Evolutionary conservation across 2,888 invertebrate species (phyloP).

Genomic region (Limnephilus auricula): DNA sequence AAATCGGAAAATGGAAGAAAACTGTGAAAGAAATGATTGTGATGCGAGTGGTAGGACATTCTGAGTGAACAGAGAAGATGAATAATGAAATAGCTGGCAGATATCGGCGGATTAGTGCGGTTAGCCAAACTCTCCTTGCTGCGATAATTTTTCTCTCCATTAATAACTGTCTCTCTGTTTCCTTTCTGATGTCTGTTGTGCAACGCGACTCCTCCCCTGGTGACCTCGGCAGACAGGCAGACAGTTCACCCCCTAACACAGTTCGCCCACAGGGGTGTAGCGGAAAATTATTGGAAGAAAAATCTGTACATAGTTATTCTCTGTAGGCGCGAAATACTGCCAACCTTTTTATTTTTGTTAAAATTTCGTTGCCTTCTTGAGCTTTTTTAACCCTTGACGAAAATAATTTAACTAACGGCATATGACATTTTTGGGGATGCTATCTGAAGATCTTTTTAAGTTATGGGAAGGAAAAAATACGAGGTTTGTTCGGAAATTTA

Average conservation of each 20-base stretch:
- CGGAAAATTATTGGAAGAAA: not conserved
- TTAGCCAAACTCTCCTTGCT: slow-evolving; percentile 73
- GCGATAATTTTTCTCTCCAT: slow-evolving; percentile 84
- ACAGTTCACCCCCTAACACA: not conserved
- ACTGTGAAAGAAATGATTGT: not conserved
- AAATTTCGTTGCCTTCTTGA: not conserved
- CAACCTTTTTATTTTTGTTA: not conserved
- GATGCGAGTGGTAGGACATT: not conserved
- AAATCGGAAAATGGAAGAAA: not conserved
- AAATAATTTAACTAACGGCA: no score
- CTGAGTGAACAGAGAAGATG: not conserved
- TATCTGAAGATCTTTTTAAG: no score
- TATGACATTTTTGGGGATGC: no score
- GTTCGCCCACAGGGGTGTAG: slow-evolving; percentile 6
- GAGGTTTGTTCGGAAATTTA: no score
- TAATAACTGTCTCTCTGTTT: slow-evolving; percentile 84
- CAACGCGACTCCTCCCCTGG: slow-evolving; percentile 37
- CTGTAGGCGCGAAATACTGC: not conserved
- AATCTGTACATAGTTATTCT: not conserved
- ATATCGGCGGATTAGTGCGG: slow-evolving; percentile 42
- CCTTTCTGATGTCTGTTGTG: slow-evolving; percentile 73
- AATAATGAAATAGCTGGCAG: not conserved
- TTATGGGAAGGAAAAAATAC: no score
- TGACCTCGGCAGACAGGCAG: not conserved
- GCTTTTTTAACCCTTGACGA: no score